Base-by-base conservation (phyloP, 2,113 vertebrate species). In the Mellivora capensis region DNA sequence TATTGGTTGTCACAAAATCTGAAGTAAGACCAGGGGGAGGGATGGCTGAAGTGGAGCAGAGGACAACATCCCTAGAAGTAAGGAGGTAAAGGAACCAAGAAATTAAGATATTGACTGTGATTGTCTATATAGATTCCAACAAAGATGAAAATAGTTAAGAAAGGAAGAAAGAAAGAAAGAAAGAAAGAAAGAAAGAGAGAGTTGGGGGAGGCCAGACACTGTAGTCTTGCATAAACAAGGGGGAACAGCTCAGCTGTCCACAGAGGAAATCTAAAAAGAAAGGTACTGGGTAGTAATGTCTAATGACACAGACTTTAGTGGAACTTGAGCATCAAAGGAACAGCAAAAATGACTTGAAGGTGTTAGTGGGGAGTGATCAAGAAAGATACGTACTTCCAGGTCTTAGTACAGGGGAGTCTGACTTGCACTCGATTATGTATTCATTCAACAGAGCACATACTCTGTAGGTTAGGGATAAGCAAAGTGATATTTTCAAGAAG, bases 41-140 rank as follows among this genome's bases (percentile, higher is more conserved):
- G 5, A 5, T 23, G 29, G 17, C 37, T 84, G 27, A 84, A 39
- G 29, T 27, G 20, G 11, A 84, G 3, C 18, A 20, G 29, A 80
- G 17, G 39, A 79, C 39, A 57, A 69, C 49, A 91, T 89, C 54
- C 25, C 31, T 20, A 49, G 27, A 61, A 6, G 2, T 61, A 47
- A 77, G 39, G 17, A 82, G 9, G 8, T 59, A 52, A 86, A 81
- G 57, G 44, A 86, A 95, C 11, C n/a, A 87, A 69, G 86, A 59
- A 8, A 54, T 6, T 52, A 10, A 44, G 34, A 39, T 83, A 21
- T 20, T 64, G 69, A 39, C 47, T 71, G 3, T 44, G 57, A 74
- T 82, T 23, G 47, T 59, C 34, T n/a, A 13, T 21, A 31, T 0
- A 79, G 59, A 77, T 62, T 25, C 49, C 87, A 83, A 14, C 12